phyloP scores from a whole-genome alignment of 1,140 invertebrate species.

The Notospermus geniculatus region DNA sequence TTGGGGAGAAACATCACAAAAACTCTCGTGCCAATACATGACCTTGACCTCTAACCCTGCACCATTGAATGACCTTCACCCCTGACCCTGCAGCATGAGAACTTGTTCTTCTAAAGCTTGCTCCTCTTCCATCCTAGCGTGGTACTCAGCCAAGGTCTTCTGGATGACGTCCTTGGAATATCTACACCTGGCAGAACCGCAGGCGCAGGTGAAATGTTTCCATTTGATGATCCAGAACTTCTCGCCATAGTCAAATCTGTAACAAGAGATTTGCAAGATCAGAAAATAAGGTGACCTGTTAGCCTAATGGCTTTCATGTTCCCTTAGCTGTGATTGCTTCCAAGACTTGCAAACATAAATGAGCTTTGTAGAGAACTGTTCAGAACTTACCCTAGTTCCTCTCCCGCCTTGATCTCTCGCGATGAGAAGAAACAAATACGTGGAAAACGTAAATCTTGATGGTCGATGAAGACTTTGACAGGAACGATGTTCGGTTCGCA shows the following conservation, averaged over 20 bases:
- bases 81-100: too few relatives aligned
- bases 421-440: slow-evolving; percentile 63
- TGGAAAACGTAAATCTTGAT: slow-evolving; percentile 81
- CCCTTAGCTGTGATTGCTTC: not conserved
- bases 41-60: too few relatives aligned
- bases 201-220: slow-evolving; percentile 82
- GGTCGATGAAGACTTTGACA: slow-evolving; percentile 83
- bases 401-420: slow-evolving; percentile 75
- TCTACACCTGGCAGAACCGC: slow-evolving; percentile 74
- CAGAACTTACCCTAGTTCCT: slow-evolving; percentile 79
- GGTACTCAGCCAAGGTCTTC: slow-evolving; percentile 66
- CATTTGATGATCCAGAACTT: slow-evolving; percentile 95
- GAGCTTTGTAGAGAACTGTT: not conserved
- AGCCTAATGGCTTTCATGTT: not conserved
- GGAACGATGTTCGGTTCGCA: slow-evolving; percentile 88
- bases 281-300: too few relatives aligned
- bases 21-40: too few relatives aligned
- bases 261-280: slow-evolving; percentile 13
- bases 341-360: not conserved
- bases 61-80: too few relatives aligned
- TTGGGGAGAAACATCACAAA: too few relatives aligned
- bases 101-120: too few relatives aligned
- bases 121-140: slow-evolving; percentile 49
- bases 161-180: slow-evolving; percentile 72
- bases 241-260: slow-evolving; percentile 93